Percentiles rank a stretch among this genome's conserved stretches.
Conservation (phyloP, 2,888 invertebrate genomes). For the Netelia virgata region DNA sequence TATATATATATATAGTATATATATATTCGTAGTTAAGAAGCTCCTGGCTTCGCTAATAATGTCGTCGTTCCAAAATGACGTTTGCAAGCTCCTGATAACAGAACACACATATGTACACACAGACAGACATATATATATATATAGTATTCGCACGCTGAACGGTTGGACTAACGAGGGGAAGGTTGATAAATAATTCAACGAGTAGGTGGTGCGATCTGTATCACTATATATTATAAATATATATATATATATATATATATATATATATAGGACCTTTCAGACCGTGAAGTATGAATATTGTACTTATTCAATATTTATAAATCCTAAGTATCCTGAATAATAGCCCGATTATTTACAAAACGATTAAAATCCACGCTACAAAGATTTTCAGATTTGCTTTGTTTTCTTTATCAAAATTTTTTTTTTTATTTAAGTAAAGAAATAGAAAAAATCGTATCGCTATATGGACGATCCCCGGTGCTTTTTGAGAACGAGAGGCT, state of each 20-base stretch:
- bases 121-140: background rate
- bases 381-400: too few relatives aligned
- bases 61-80: conserved; percentile 40
- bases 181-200: conserved; percentile 59
- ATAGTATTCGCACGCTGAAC: conserved; percentile 25
- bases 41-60: conserved; percentile 28
- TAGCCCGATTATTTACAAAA: too few relatives aligned
- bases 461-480: too few relatives aligned
- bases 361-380: too few relatives aligned
- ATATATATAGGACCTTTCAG: background rate
- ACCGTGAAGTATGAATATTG: too few relatives aligned
- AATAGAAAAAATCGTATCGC: too few relatives aligned
- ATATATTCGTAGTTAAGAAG: conserved; percentile 11
- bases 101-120: background rate
- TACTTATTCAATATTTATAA: too few relatives aligned
- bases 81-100: conserved; percentile 34
- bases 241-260: background rate
- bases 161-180: conserved; percentile 45
- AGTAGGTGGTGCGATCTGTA: background rate
- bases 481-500: too few relatives aligned
- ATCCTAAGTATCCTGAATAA: too few relatives aligned
- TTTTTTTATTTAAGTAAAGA: too few relatives aligned
- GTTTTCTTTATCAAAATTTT: too few relatives aligned
- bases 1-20: background rate
- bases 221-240: background rate